Evolutionary conservation across 1,140 invertebrate genomes (phyloP).

Genomic region (Pissodes strobi): DNA sequence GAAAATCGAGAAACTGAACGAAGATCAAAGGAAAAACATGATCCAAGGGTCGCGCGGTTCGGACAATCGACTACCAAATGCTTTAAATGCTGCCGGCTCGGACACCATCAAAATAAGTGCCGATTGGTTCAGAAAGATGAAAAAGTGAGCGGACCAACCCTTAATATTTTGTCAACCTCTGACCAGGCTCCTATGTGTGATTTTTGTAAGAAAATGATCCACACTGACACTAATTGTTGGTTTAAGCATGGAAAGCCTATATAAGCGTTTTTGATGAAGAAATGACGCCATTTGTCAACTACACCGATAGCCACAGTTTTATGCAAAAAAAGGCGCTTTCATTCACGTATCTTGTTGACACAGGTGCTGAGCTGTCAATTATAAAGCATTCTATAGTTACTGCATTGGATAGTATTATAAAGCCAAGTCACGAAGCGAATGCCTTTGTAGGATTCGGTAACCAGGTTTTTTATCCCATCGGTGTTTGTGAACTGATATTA

Average conservation of each 20-base stretch:
- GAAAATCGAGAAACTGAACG: background rate
- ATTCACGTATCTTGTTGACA: too few species aligned
- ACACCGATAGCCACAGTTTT: slow-evolving; percentile 21
- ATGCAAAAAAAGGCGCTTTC: too few species aligned
- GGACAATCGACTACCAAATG: background rate
- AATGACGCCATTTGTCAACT: background rate
- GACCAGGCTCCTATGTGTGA: background rate
- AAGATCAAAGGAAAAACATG: background rate
- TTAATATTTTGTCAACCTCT: background rate
- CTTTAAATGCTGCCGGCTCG: background rate
- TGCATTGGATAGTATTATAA: background rate
- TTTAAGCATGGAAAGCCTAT: slow-evolving; percentile 17
- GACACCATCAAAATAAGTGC: background rate
- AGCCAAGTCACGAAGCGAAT: slow-evolving; percentile 12
- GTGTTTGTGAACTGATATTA: too few species aligned
- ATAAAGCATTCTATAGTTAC: too few species aligned
- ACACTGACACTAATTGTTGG: slow-evolving; percentile 17
- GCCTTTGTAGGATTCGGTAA: too few species aligned
- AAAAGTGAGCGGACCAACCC: background rate
- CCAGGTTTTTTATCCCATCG: slow-evolving; percentile 21
- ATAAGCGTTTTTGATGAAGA: background rate
- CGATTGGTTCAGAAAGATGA: background rate
- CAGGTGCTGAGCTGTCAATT: slow-evolving; percentile 3
- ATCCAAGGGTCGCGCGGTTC: background rate
- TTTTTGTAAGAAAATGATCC: slow-evolving; percentile 4